Conservation (phyloP, 2,888 invertebrate genomes). For the Sipha maydis region DNA sequence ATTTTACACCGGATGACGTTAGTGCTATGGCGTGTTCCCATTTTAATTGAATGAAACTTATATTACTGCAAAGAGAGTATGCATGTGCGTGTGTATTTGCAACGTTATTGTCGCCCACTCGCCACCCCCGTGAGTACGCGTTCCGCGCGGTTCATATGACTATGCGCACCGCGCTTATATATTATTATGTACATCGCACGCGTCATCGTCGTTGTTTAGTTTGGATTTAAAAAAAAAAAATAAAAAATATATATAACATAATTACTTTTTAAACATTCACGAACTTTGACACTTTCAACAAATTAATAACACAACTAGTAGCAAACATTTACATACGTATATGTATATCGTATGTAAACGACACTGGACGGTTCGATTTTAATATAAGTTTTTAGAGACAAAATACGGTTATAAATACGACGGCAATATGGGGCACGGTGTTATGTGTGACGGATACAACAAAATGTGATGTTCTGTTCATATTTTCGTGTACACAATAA, state of each 20-base stretch:
- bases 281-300: constrained; percentile 21
- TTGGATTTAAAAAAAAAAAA: neutral
- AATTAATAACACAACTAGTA: constrained; percentile 22
- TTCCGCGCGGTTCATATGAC: no score
- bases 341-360: neutral
- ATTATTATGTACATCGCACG: neutral
- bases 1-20: constrained; percentile 11
- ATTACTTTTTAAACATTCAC: neutral
- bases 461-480: neutral
- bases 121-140: neutral
- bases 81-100: neutral
- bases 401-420: no score
- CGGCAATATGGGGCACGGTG: no score
- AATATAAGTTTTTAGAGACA: constrained; percentile 18
- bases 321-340: neutral
- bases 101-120: neutral
- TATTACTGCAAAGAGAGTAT: neutral
- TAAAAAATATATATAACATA: neutral
- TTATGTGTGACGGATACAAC: no score
- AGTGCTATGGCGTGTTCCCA: neutral
- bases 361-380: neutral
- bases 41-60: constrained; percentile 29
- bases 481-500: neutral
- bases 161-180: neutral
- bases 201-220: neutral